Evolutionary conservation across 2,797 vertebrate species (phyloP).

Genomic region (Alectoris magna): DNA sequence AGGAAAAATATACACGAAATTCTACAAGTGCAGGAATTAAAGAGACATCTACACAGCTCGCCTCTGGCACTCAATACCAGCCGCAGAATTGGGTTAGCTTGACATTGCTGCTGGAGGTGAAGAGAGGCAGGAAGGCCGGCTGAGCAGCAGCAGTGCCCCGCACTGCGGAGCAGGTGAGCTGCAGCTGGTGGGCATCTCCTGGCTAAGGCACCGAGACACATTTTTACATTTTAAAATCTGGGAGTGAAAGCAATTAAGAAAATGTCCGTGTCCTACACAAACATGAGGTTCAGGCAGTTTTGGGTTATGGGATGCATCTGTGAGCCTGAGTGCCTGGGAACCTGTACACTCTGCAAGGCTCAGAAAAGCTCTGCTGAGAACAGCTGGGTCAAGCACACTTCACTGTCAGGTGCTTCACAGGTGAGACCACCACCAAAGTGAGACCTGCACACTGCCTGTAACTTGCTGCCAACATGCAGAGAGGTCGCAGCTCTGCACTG

Average conservation of each 20-base stretch:
- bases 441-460: no score
- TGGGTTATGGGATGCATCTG: background rate
- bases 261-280: slow-evolving; percentile 5
- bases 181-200: background rate
- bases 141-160: background rate
- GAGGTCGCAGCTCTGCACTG: background rate
- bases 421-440: background rate
- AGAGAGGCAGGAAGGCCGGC: background rate
- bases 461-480: background rate
- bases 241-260: background rate
- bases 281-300: background rate
- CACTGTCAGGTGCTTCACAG: rapidly evolving
- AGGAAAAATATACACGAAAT: slow-evolving; percentile 49
- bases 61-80: slow-evolving; percentile 51
- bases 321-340: background rate
- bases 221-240: background rate
- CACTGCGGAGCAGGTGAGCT: background rate
- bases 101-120: slow-evolving; percentile 67
- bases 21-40: slow-evolving; percentile 57
- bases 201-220: rapidly evolving
- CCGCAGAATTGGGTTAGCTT: slow-evolving; percentile 53
- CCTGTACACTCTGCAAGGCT: background rate
- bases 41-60: slow-evolving; percentile 54
- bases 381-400: background rate
- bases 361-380: background rate